Conservation (phyloP, 2,888 invertebrate species). For the Diploptera punctata region DNA sequence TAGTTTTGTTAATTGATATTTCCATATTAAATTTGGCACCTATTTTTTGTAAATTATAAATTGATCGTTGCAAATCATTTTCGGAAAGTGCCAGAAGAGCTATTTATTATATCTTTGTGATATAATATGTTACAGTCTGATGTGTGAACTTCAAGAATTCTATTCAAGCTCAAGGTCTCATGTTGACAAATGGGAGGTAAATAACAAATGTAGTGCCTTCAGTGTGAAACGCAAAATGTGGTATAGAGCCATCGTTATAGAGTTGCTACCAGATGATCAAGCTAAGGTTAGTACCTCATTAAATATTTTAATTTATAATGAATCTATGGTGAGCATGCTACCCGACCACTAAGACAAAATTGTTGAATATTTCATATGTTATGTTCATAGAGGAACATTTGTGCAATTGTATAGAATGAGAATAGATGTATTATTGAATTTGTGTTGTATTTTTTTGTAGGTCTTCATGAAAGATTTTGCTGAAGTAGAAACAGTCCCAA, state of each 20-base stretch:
- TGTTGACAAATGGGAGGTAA: conserved; percentile 58
- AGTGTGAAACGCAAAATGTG: conserved; percentile 62
- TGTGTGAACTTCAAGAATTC: conserved; percentile 61
- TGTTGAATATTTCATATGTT: too few relatives aligned
- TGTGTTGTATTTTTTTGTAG: conserved; percentile 44
- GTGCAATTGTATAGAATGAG: neutral
- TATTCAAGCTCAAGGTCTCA: conserved; percentile 52
- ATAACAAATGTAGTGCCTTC: conserved; percentile 60
- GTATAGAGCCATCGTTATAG: conserved; percentile 63
- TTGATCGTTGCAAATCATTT: too few relatives aligned
- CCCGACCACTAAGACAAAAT: too few relatives aligned
- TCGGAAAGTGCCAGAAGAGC: too few relatives aligned
- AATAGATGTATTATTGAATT: neutral
- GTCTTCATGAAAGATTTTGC: conserved; percentile 74
- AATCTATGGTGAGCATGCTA: too few relatives aligned
- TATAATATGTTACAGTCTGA: conserved; percentile 51
- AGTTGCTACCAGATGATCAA: conserved; percentile 53
- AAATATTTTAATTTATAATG: too few relatives aligned
- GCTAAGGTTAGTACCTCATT: conserved; percentile 50
- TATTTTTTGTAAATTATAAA: too few relatives aligned
- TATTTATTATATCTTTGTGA: neutral
- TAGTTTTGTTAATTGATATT: too few relatives aligned
- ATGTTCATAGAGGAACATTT: too few relatives aligned
- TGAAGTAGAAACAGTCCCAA: conserved; percentile 58
- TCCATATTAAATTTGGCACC: too few relatives aligned